Conservation (phyloP, 2,797 vertebrate species). For the Lepilemur septentrionalis region DNA sequence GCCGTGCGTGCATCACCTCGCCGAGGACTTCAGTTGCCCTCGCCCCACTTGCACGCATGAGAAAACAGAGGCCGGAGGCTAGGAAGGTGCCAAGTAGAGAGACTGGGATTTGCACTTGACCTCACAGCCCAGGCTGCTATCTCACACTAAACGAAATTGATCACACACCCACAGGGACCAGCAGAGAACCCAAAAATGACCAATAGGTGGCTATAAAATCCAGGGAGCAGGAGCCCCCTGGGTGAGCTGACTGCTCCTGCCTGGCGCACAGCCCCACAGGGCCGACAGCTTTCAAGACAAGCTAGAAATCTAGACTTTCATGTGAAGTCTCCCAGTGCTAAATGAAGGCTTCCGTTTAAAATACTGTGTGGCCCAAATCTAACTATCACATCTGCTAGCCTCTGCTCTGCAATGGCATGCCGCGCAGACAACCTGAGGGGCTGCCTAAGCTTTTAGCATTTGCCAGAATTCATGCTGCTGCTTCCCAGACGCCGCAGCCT, state of each 20-base stretch:
- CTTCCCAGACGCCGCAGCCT: not conserved
- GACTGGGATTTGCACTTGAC: not conserved
- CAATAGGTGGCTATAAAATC: not conserved
- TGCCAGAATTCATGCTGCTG: not conserved
- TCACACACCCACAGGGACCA: not conserved
- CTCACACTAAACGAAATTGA: not conserved
- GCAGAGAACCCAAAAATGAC: not conserved
- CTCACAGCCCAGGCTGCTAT: not conserved
- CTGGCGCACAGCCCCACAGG: not conserved
- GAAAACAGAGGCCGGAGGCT: not conserved
- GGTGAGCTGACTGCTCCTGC: not conserved
- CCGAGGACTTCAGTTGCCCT: not conserved
- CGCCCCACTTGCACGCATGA: not conserved
- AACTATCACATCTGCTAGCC: not conserved
- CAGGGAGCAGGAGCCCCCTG: not conserved
- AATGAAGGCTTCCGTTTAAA: not conserved
- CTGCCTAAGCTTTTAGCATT: not conserved
- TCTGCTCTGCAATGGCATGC: not conserved
- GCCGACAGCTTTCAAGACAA: not conserved
- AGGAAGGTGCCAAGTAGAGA: not conserved
- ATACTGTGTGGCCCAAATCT: not conserved
- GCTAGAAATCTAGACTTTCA: not conserved
- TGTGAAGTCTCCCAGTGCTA: not conserved
- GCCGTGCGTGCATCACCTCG: not conserved
- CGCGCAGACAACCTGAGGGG: not conserved